Evolutionary conservation across 2,113 vertebrate genomes (phyloP).

Genomic region (Oceanites oceanicus): DNA sequence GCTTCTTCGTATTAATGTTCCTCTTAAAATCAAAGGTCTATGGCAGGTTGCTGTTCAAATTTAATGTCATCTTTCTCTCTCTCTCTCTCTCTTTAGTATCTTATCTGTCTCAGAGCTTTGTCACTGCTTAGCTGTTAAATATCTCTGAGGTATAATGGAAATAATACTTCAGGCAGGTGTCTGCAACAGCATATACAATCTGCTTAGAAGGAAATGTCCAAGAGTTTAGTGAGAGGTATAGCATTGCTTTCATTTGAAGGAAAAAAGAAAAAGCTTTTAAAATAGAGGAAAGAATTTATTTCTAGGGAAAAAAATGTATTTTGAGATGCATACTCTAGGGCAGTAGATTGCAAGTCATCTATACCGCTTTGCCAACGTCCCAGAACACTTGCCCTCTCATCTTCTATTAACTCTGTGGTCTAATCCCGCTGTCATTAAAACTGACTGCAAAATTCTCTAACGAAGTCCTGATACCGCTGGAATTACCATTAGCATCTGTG

Average conservation of each 20-base stretch:
- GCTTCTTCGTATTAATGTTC: neutral
- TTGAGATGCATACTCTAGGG: neutral
- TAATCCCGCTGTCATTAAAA: neutral
- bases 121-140: neutral
- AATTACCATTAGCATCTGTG: neutral
- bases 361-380: neutral
- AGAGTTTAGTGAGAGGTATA: neutral
- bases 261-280: neutral
- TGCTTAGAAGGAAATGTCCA: neutral
- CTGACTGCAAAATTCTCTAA: neutral
- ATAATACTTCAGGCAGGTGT: neutral
- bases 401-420: neutral
- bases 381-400: neutral
- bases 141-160: neutral
- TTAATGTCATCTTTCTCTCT: neutral
- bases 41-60: neutral
- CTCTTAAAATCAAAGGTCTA: neutral
- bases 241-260: neutral
- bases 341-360: neutral
- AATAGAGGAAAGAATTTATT: neutral
- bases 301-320: neutral
- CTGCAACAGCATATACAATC: neutral
- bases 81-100: no score
- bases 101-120: neutral
- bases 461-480: fast-evolving